Base-by-base conservation (phyloP, 2,113 vertebrate species). In the Nothocercus nigrocapillus region DNA sequence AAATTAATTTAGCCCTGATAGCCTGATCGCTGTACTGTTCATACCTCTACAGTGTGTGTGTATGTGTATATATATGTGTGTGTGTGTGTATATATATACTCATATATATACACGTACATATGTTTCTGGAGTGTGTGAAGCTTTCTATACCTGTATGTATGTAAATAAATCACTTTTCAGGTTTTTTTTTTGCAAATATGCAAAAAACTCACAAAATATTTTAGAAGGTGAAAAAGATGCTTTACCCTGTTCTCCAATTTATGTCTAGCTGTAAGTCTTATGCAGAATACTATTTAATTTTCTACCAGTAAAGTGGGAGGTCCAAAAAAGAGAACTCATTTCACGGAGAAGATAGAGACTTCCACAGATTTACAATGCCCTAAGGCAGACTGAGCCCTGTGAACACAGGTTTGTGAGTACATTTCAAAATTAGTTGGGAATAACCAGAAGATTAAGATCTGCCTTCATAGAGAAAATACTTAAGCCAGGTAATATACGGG, bases 111-210 rank as follows among this genome's bases (percentile, higher is more conserved):
- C 10, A 11, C 49, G 24, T 11, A 24, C 49, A 7, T 54, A 8
- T 67, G 30, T 72, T 91, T 89, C 64, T 91, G 61, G 45, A 59
- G 34, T 27, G 15, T n/a, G 14, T 34, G 25, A 40, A 77, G 56
- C 24, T 6, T 82, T 91, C 66, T 11, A 12, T 10, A 27, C 4
- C 8, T 2, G 0, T 63, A 36, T 25, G n/a, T 0, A 0, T 64
- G 7, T 15, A 85, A 63, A 22, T n/a, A 68, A 59, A 3, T 7
- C 8, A 8, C 40, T 91, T 89, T 58, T 36, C 72, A 69, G 30
- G 18, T 13, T 11, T 53, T 25, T 63, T 36, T 36, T 36, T 62
- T 45, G 17, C 5, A 58, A 34, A 88, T 67, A 36, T 1, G 6
- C 59, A 78, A n/a, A 81, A 83, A 88, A 19, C 4, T 59, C 76